Evolutionary conservation across 2,797 vertebrate species (phyloP).

Genomic region (Lemur catta): DNA sequence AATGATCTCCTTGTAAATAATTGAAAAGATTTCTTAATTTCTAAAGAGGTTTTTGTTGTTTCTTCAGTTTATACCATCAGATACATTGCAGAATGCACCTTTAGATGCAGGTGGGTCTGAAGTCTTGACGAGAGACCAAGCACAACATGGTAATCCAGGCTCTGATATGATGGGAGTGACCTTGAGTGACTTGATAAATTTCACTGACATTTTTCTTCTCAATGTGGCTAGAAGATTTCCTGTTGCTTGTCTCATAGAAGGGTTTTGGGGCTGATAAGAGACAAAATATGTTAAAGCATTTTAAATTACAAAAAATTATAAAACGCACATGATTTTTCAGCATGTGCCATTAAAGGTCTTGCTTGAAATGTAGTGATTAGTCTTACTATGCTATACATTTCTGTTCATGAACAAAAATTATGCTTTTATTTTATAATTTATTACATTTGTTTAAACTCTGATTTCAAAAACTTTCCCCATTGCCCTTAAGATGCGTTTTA

Average conservation of each 20-base stretch:
- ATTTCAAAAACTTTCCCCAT: background rate
- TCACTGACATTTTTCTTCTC: background rate
- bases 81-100: background rate
- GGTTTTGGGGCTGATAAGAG: background rate
- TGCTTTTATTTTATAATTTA: background rate
- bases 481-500: background rate
- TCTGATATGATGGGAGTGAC: background rate
- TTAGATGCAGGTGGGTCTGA: background rate
- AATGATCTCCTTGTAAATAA: background rate
- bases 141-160: too few relatives aligned
- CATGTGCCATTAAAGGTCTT: background rate
- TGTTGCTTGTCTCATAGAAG: background rate
- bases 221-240: background rate
- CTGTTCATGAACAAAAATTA: background rate
- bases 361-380: background rate
- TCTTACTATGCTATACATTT: background rate
- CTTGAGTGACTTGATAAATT: background rate
- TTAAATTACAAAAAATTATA: background rate
- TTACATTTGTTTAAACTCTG: background rate
- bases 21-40: background rate
- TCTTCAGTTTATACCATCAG: background rate
- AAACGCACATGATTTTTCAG: background rate
- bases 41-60: background rate
- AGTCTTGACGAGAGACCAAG: background rate
- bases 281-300: background rate